Conservation (phyloP, 2,888 invertebrate species). For the Sminthurinus aureus region DNA sequence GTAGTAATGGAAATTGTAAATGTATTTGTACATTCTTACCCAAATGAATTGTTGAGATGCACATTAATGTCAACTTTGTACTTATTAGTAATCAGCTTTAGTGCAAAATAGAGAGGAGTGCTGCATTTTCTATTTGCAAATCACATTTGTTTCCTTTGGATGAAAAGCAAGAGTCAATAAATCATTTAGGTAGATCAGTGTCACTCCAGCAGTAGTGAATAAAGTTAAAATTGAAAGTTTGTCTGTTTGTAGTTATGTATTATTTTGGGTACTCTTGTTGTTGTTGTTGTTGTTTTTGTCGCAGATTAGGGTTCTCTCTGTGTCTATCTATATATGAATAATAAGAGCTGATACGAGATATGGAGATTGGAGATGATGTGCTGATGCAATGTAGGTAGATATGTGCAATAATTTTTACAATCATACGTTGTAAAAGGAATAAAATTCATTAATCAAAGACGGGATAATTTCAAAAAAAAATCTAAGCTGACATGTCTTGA, state of each 20-base stretch:
- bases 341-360: not conserved
- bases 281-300: too few relatives aligned
- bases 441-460: slow-evolving; percentile 34
- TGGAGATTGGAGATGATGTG: not conserved
- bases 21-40: too few relatives aligned
- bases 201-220: not conserved
- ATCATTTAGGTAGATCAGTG: slow-evolving; percentile 10
- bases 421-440: slow-evolving; percentile 23
- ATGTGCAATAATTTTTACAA: not conserved
- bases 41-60: too few relatives aligned
- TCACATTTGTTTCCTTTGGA: not conserved
- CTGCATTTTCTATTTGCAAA: not conserved
- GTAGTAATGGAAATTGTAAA: too few relatives aligned
- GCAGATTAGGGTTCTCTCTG: too few relatives aligned
- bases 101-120: not conserved
- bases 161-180: slow-evolving; percentile 9
- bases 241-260: not conserved
- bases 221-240: not conserved
- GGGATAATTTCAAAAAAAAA: slow-evolving; percentile 17
- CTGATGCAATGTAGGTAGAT: slow-evolving; percentile 5
- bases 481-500: slow-evolving; percentile 19
- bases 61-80: not conserved
- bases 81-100: not conserved
- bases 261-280: not conserved
- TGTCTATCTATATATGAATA: not conserved